Evolutionary conservation across 2,113 vertebrate genomes (phyloP), one percentile per base, ranked within the genome.

Genomic region (Crotophaga sulcirostris): DNA sequence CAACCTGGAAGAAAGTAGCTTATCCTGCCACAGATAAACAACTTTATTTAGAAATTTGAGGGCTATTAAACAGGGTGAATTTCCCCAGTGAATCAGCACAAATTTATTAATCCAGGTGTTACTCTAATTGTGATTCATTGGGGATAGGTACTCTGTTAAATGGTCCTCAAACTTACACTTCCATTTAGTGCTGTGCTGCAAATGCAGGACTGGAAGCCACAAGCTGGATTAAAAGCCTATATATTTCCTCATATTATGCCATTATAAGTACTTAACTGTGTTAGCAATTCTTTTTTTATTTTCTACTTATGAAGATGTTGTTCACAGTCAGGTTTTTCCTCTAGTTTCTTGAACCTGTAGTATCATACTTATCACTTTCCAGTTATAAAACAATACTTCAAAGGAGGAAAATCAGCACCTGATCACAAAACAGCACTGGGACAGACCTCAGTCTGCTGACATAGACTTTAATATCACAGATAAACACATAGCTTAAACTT

Each of bases 101-200:
- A 95, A 97, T 96, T 94, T 96, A 96, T 97, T 96, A 96, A 97
- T 96, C 96, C 96, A 97, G 96, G 94, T 96, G 96, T 95, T 96
- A 60, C 94, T 94, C 68, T 97, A 96, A 97, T 96, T 97, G 88
- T 96, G 94, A 97, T 97, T 96, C 96, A 97, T 96, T 94, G 80
- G 93, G 90, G 94, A 93, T 67, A 67, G 42, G 75, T 90, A 95
- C 88, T 89, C 90, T 94, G 93, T 92, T 96, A 90, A 97, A 94
- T 94, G 92, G 93, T 90, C 94, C 96, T 95, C 96, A 96, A 94
- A 96, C 85, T 95, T 85, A 67, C 42, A 60, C 83, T 95, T 92
- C 45, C 83, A 87, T 86, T 95, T 84, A 87, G 54, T 9, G 25
- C 76, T 81, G 58, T 54, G 81, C 83, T 76, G 62, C 49, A 86